These are phyloP conservation scores for Eueides isabella DNA, from an alignment of 1,140 invertebrate genomes.

Conservation along the genomic window DNA sequence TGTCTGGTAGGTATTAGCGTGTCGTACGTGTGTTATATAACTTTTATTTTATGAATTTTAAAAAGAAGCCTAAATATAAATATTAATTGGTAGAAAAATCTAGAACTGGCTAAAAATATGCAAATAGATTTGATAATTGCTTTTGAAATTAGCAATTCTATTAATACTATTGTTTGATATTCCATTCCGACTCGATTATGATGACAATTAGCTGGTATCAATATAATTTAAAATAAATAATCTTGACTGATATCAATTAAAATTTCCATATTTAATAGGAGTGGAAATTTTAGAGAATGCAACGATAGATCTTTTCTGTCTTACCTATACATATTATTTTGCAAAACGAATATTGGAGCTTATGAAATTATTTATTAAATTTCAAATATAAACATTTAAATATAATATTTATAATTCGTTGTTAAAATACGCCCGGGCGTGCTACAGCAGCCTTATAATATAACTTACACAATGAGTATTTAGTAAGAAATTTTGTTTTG, in stretches of 20 bases:
- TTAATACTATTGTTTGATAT: neutral
- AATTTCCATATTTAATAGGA: neutral
- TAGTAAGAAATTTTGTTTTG: neutral
- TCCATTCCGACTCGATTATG: slow-evolving; percentile 2
- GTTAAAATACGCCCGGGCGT: neutral
- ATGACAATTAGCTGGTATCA: neutral
- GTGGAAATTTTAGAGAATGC: neutral
- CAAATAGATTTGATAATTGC: neutral
- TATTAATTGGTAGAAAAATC: neutral
- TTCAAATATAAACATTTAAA: neutral
- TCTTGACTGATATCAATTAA: neutral
- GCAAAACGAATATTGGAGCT: neutral
- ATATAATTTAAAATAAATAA: neutral
- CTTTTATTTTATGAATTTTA: neutral
- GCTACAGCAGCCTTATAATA: too few relatives aligned
- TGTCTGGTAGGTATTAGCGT: neutral
- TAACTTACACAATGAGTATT: neutral
- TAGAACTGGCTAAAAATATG: neutral
- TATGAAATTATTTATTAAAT: neutral
- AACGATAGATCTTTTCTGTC: neutral
- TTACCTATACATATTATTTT: neutral
- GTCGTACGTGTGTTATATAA: neutral
- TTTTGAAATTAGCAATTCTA: neutral
- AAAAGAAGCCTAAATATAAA: neutral
- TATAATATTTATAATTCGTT: neutral